Base-by-base conservation (phyloP, 2,113 vertebrate genomes). In the Lipophrys pholis region DNA sequence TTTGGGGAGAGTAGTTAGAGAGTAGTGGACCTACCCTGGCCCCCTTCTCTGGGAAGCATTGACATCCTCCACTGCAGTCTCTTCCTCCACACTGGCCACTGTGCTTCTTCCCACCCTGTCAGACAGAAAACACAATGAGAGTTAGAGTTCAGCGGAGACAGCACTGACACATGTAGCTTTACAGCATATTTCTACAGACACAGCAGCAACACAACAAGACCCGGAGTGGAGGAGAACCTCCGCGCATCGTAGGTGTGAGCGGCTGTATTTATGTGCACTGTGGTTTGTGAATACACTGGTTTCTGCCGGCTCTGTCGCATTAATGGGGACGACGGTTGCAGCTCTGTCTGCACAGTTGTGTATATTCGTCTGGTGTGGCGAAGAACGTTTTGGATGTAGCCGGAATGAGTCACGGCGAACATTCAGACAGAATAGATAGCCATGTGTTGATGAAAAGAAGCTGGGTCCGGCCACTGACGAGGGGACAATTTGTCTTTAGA, bases 31-130 rank as follows among this genome's bases (percentile, higher is more conserved):
- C 97, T 91, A 99, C 98, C 68, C 98, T 95, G 12, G 92, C 94
- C 72, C 98, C 98, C 90, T 99, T 99, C 91, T 99, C 98, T 6
- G 97, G 98, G 85, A 94, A 97, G 87, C 98, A 99, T 79, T 97
- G 88, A 76, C 97, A 99, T 12, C 96, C 95, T 10, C 95, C 95
- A 6, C 96, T 98, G 90, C 98, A 99, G 93, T 99, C 97, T 94
- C 98, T 94, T 62, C 98, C 98, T 80, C 95, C 97, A 67, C 97
- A 99, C 1, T 96, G 95, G 71, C 93, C 96, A 0, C 90, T 93
- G 42, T 92, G 88, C 80, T 94, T 97, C 92, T 99, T 99, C 67
- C 94, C 96, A 15, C 96, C 97, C 98, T 99, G 92, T 48, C 38
- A 86, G 78, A 91, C 17, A 84, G 81, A 5, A 85, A 87, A 61